Evolutionary conservation across 2,113 vertebrate species (phyloP).

Genomic region (Hemibagrus wyckioides): DNA sequence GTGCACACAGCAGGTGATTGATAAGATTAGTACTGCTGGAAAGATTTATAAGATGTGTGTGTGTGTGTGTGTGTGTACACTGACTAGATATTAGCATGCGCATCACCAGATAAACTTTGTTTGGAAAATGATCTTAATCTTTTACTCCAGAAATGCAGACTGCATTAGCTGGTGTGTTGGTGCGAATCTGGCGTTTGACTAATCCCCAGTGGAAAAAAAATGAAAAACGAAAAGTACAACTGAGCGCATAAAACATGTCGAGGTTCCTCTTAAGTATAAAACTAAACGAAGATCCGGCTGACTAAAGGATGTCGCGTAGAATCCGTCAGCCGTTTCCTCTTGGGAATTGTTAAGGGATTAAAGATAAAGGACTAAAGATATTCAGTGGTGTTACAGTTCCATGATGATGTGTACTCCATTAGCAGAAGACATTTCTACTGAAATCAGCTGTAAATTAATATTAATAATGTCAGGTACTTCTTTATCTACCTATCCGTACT

Average conservation of each 20-base stretch:
- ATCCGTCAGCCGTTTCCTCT: neutral
- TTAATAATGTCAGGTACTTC: neutral
- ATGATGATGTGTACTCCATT: neutral
- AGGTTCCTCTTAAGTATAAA: neutral
- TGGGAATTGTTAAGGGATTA: neutral
- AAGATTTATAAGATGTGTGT: neutral
- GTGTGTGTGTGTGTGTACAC: neutral
- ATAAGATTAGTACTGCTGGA: conserved; percentile 19
- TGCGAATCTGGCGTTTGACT: neutral
- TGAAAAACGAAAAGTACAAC: neutral
- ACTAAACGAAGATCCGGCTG: too few species aligned
- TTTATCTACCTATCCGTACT: neutral
- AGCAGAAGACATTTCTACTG: neutral
- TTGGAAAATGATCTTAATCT: neutral
- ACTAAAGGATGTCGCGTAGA: neutral
- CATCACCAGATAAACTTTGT: neutral
- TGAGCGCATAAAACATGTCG: neutral
- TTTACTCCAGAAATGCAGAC: neutral
- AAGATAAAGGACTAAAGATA: neutral
- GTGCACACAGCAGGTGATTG: conserved; percentile 2
- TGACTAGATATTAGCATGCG: neutral
- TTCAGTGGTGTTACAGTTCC: neutral
- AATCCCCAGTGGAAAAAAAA: neutral
- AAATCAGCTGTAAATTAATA: neutral
- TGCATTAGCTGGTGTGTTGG: neutral